Evolutionary conservation across 1,140 invertebrate species (phyloP).

Genomic region (Planococcus citri): DNA sequence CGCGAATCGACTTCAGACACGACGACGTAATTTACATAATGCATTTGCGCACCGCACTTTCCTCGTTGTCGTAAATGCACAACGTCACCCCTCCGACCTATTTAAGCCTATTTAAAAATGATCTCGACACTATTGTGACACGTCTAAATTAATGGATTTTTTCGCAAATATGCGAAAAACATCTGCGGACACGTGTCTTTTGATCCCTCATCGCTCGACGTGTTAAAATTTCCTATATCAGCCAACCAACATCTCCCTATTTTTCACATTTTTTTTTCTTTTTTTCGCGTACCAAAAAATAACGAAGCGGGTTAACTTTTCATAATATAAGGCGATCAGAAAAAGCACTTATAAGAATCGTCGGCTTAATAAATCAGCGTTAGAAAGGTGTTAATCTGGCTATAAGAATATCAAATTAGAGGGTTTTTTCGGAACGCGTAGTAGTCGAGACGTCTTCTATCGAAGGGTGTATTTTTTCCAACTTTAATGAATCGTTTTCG

Average conservation of each 20-base stretch:
- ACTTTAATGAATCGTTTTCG: background rate
- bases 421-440: background rate
- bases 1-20: background rate
- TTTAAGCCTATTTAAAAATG: slow-evolving; percentile 14
- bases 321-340: background rate
- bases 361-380: background rate
- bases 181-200: slow-evolving; percentile 18
- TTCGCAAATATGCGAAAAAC: background rate
- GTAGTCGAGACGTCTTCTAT: background rate
- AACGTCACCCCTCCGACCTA: background rate
- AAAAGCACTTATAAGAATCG: slow-evolving; percentile 12
- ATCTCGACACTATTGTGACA: slow-evolving; percentile 1
- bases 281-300: background rate
- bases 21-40: background rate
- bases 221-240: background rate
- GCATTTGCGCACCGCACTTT: too few species aligned
- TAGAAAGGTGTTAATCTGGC: background rate
- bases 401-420: slow-evolving; percentile 1
- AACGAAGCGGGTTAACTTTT: background rate
- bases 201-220: background rate
- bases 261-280: too few species aligned
- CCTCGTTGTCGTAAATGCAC: background rate
- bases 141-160: slow-evolving; percentile 13
- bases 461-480: background rate
- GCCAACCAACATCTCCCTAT: too few species aligned